These are phyloP conservation scores for Chinchilla lanigera DNA, from an alignment of 2,113 vertebrate species.

Conservation along the genomic window DNA sequence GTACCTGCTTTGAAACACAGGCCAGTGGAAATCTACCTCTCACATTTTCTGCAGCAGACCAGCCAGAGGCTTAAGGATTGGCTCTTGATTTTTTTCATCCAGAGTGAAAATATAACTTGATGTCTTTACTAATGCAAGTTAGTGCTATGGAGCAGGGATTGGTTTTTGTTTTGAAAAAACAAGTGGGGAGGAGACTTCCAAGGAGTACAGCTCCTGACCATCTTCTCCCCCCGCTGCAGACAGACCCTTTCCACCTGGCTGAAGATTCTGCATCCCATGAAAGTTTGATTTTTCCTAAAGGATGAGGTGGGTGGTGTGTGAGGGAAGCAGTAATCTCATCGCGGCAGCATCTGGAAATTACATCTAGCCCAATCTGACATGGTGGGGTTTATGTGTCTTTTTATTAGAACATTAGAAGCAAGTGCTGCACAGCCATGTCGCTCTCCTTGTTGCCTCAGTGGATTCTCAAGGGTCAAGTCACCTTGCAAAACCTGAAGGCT, in stretches of 20 bases:
- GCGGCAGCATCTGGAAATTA: rapidly evolving
- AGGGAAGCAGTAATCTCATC: neutral
- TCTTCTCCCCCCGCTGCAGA: neutral
- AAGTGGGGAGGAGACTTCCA: neutral
- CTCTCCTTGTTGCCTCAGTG: neutral
- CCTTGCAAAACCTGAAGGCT: neutral
- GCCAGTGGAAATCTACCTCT: neutral
- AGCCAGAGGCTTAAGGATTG: neutral
- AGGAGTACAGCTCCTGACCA: neutral
- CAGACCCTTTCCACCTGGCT: neutral
- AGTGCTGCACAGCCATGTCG: neutral
- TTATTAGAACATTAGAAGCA: neutral
- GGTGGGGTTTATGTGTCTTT: neutral
- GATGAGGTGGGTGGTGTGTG: neutral
- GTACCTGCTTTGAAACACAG: neutral
- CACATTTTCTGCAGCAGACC: neutral
- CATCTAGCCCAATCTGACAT: neutral
- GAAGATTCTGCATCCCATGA: too few relatives aligned
- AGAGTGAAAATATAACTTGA: neutral
- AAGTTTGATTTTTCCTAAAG: neutral
- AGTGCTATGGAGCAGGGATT: neutral
- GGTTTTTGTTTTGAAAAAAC: neutral
- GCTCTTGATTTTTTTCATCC: neutral
- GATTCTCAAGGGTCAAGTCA: neutral
- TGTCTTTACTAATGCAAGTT: neutral